phyloP scores from a whole-genome alignment of 2,888 invertebrate species.

The Cremastobaeus sp. region DNA sequence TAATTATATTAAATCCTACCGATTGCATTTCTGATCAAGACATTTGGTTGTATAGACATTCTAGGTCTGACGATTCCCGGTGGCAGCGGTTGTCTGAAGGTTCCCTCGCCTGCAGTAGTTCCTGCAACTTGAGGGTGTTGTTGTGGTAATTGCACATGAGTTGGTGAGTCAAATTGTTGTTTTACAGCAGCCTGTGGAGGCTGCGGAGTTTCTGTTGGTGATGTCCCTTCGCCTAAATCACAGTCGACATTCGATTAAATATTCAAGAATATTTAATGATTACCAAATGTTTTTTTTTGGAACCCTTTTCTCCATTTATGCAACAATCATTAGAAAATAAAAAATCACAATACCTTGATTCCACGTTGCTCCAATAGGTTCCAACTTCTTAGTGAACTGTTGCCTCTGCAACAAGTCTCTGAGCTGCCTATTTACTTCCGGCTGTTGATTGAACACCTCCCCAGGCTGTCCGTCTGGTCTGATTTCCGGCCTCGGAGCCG shows the following conservation, averaged over 20 bases:
- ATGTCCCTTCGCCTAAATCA: constrained; percentile 67
- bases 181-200: constrained; percentile 69
- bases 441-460: constrained; percentile 77
- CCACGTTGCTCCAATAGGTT: constrained; percentile 74
- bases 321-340: neutral
- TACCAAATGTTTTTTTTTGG: too few species aligned
- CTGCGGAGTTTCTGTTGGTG: constrained; percentile 65
- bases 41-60: constrained; percentile 76
- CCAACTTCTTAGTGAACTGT: constrained; percentile 82
- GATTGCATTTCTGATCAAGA: constrained; percentile 72
- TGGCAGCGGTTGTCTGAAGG: constrained; percentile 86
- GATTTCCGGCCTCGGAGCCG: constrained; percentile 77
- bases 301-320: neutral
- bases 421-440: constrained; percentile 86
- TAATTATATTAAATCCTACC: constrained; percentile 62
- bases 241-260: too few species aligned
- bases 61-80: constrained; percentile 80
- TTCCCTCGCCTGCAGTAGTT: constrained; percentile 79
- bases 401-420: constrained; percentile 89
- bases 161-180: constrained; percentile 66
- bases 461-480: constrained; percentile 67
- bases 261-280: too few species aligned
- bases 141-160: constrained; percentile 69
- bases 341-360: constrained; percentile 70
- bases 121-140: constrained; percentile 70